Base-by-base conservation (phyloP, 2,797 vertebrate species). In the Tangara arthus region DNA sequence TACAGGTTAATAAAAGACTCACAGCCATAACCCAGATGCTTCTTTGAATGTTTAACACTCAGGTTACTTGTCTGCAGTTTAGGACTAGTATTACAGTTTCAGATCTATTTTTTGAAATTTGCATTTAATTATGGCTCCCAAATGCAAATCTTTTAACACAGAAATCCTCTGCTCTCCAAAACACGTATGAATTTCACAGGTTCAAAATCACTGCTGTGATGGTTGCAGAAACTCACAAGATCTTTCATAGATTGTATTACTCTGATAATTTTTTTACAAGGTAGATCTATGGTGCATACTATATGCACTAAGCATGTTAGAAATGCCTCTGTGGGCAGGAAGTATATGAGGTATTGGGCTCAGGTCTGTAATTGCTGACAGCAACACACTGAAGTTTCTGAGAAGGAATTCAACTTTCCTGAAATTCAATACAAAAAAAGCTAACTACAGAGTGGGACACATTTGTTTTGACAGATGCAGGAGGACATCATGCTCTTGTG, bases 121-220 rank as follows among this genome's bases (percentile, higher is more conserved):
- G 8, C 8, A 47, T 46, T 79, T 50, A 47, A 60, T 70, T 73
- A 72, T 26, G 14, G 16, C n/a, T 53, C 81, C 21, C 47, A 81
- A 84, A 83, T 35, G 32, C 22, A 56, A 15, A 30, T 55, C 9
- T 64, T 66, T 42, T 30, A 26, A 42, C 14, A 56, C 5, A 23
- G 34, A 76, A 92, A 72, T 28, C n/a, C 34, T 44, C n/a, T 52
- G 5, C 27, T 37, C 32, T 34, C 35, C 32, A 60, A 64, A 71
- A 68, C 13, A 12, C 0, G 0, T 9, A 39, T 16, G 12, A 7
- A 0, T 41, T 68, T 49, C 34, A 39, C 2, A 30, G 24, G 15
- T 50, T 73, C 57, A n/a, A 50, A 75, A 87, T 39, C 41, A 39
- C 42, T 27, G 27, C 42, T 32, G 17, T 17, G 44, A 21, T 9